Evolutionary conservation across 30 jellyfish, hydroid and myxozoan genomes (phyloP).

Genomic region (Turritopsis dohrnii): DNA sequence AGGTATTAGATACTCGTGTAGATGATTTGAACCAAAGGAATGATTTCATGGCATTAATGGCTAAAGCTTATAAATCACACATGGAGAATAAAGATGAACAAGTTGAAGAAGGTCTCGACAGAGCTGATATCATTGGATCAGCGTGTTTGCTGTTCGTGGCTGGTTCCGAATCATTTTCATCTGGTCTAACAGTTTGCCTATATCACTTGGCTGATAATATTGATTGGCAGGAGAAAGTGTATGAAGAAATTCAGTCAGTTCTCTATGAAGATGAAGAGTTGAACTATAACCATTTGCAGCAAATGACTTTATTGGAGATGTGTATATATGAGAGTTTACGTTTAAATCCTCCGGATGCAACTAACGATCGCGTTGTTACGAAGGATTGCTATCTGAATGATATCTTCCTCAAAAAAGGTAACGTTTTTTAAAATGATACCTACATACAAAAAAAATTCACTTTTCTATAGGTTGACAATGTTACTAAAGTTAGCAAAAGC

Average conservation of each 20-base stretch:
- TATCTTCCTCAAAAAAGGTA: background rate
- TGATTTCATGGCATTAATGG: background rate
- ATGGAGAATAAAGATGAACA: background rate
- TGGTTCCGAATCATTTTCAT: background rate
- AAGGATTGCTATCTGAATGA: background rate
- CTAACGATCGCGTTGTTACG: background rate
- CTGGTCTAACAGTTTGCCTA: background rate
- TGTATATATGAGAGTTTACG: background rate
- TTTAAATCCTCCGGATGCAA: background rate
- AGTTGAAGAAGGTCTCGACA: background rate
- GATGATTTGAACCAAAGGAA: background rate
- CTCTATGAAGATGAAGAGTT: background rate
- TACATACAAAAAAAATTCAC: no score
- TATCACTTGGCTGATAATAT: background rate
- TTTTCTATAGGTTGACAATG: no score
- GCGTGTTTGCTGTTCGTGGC: background rate
- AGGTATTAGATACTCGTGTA: background rate
- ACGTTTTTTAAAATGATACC: no score
- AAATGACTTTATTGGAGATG: background rate
- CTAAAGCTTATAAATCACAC: background rate
- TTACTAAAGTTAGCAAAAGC: no score
- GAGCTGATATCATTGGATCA: background rate
- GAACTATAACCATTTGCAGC: background rate
- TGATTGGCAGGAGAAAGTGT: slow-evolving; percentile 15
- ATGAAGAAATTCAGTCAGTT: slow-evolving; percentile 1